Conservation (phyloP, 2,797 vertebrate genomes). For the Channa striata region DNA sequence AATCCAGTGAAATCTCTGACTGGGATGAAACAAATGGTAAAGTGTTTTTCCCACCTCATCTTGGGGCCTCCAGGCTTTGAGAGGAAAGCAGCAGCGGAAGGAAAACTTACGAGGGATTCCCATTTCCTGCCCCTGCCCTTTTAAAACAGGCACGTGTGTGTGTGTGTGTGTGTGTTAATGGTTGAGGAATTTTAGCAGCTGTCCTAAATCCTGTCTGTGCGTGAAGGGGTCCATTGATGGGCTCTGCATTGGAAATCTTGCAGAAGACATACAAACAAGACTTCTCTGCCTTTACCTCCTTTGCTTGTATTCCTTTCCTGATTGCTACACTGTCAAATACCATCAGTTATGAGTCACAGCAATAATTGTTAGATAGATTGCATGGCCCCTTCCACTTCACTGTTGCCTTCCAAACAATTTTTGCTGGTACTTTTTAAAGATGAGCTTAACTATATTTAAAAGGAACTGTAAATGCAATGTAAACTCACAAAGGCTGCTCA, state of each 20-base stretch:
- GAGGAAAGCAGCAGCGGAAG: slow-evolving; percentile 79
- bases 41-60: slow-evolving; percentile 73
- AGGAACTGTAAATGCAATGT: slow-evolving; percentile 49
- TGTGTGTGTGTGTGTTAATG: slow-evolving; percentile 61
- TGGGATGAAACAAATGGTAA: slow-evolving; percentile 69
- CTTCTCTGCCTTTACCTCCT: slow-evolving; percentile 11
- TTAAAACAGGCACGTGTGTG: slow-evolving; percentile 69
- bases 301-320: slow-evolving; percentile 22
- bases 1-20: slow-evolving; percentile 39
- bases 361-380: slow-evolving; percentile 4
- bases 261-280: slow-evolving; percentile 32
- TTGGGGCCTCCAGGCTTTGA: slow-evolving; percentile 72
- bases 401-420: not conserved
- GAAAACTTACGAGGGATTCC: slow-evolving; percentile 83
- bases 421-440: slow-evolving; percentile 23
- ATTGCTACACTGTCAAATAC: slow-evolving; percentile 1
- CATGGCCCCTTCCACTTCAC: not conserved
- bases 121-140: slow-evolving; percentile 77
- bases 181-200: slow-evolving; percentile 84
- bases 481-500: slow-evolving; percentile 41
- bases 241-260: slow-evolving; percentile 53
- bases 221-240: slow-evolving; percentile 75
- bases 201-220: slow-evolving; percentile 76
- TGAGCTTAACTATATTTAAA: slow-evolving; percentile 7
- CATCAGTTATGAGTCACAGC: not conserved